phyloP scores from a whole-genome alignment of 2,888 invertebrate species.

The Labia minor region DNA sequence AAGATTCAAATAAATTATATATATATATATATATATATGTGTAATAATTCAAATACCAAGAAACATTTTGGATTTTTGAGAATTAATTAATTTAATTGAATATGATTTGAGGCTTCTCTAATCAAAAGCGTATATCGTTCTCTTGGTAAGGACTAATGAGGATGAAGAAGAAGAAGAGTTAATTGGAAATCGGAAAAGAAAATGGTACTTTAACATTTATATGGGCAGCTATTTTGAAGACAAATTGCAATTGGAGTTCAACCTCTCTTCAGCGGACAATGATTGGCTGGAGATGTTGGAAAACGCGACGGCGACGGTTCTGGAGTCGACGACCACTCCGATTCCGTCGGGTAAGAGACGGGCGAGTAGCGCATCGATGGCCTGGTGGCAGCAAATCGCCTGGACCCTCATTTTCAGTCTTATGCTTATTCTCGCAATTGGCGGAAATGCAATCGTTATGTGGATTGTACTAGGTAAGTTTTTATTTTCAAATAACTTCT shows the following conservation, averaged over 20 bases:
- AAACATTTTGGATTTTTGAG: background rate
- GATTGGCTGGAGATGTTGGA: background rate
- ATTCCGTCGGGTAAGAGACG: slow-evolving; percentile 15
- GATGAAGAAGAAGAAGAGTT: slow-evolving; percentile 2
- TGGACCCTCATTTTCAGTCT: slow-evolving; percentile 66
- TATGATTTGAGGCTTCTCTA: background rate
- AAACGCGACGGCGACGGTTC: slow-evolving; percentile 3
- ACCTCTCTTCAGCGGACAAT: background rate
- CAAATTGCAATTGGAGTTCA: background rate
- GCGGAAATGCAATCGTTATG: slow-evolving; percentile 82
- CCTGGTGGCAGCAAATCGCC: slow-evolving; percentile 50
- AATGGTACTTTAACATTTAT: background rate
- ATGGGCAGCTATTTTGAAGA: slow-evolving; percentile 14
- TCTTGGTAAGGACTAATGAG: background rate
- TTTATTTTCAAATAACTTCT: slow-evolving; percentile 15
- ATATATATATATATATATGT: no score
- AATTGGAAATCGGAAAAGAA: background rate
- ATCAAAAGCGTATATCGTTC: background rate
- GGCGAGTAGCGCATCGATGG: slow-evolving; percentile 36
- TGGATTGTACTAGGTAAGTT: slow-evolving; percentile 80
- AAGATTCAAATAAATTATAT: no score
- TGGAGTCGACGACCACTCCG: background rate
- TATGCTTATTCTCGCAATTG: slow-evolving; percentile 68
- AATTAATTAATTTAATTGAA: background rate
- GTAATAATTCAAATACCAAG: no score